Evolutionary conservation across 2,113 vertebrate genomes (phyloP).

Genomic region (Nerophis ophidion): DNA sequence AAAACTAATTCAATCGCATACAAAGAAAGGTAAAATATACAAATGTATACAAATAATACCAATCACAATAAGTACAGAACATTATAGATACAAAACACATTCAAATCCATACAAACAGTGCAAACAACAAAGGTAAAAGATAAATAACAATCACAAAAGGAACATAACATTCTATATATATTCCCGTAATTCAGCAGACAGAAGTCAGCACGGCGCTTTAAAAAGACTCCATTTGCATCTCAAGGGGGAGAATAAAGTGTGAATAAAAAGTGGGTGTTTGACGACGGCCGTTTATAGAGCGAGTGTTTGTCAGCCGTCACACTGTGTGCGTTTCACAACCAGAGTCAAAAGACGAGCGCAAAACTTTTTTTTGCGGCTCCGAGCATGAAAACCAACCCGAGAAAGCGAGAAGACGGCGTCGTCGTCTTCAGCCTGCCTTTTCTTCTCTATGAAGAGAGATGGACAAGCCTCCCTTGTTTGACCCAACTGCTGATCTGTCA

Average conservation of each 20-base stretch:
- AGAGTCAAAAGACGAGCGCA: neutral
- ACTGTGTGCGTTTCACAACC: neutral
- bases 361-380: neutral
- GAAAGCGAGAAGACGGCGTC: too few species aligned
- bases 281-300: neutral
- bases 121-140: too few species aligned
- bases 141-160: too few species aligned
- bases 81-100: too few species aligned
- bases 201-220: neutral
- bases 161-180: too few species aligned
- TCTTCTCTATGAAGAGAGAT: slow-evolving; percentile 10
- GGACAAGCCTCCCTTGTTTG: slow-evolving; percentile 10
- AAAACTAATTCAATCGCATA: too few species aligned
- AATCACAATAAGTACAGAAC: too few species aligned
- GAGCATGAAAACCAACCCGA: neutral
- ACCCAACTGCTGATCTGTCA: slow-evolving; percentile 54
- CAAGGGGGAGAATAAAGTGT: too few species aligned
- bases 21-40: too few species aligned
- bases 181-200: too few species aligned
- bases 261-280: neutral
- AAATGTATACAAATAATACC: too few species aligned
- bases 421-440: neutral
- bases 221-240: neutral
- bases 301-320: neutral
- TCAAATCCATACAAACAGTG: too few species aligned